Base-by-base conservation (phyloP, 2,888 invertebrate species). In the Ennomos erosarius region DNA sequence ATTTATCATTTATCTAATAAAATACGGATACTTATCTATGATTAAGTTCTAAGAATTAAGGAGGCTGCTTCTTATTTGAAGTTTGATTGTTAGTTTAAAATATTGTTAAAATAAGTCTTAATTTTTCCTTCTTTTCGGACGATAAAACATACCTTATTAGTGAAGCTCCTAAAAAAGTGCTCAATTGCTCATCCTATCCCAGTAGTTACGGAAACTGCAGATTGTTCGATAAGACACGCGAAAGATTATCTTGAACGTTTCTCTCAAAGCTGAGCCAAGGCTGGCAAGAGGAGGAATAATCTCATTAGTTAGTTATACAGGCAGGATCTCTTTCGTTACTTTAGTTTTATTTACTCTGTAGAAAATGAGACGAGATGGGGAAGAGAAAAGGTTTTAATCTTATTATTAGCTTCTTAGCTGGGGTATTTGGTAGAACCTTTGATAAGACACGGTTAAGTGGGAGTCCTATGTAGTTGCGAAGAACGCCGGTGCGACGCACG, bases 261-360 rank as follows among this genome's bases (percentile, higher is more conserved):
- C 46, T 34, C n/a, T 34, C 44, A 4, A 9, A 44, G 48, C 48
- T 35, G 13, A 26, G 39, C 11, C 40, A 46, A 58, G 43, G 43
- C 46, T 45, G 34, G 11, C n/a, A 45, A 50, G 49, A 47, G 33
- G 33, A 58, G 59, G 51, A 36, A 55, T 59, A 59, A 59, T 55
- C 47, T 50, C 55, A 59, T 59, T 55, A 51, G 45, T 59, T 50
- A 59, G 55, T 51, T 59, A 54, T 54, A 49, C 53, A 59, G 53
- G 49, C 26, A 35, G 38, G 48, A 48, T 36, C 40, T 12, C 38
- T 46, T 45, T 47, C 42, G 46, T 50, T 45, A 46, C 49, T 50
- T 55, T 55, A 59, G 59, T 55, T 59, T 54, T 55, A 50, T 49
- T 49, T 44, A 48, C 34, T 48, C 16, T 35, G 33, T 38, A 16